Conservation (phyloP, 2,113 vertebrate genomes). For the Cyrtonyx montezumae region DNA sequence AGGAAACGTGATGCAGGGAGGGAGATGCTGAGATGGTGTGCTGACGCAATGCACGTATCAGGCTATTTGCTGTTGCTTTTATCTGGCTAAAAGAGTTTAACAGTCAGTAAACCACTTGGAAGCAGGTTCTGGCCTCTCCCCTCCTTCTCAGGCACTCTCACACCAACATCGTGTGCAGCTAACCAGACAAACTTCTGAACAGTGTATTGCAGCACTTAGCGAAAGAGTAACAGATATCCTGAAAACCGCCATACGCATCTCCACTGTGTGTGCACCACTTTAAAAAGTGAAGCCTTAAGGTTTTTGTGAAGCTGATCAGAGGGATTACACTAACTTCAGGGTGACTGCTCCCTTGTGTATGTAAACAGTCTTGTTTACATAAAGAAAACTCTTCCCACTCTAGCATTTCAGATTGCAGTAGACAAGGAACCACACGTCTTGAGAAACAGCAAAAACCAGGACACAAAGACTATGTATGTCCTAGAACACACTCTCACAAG, state of each 20-base stretch:
- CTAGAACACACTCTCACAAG: not conserved
- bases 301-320: not conserved
- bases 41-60: not conserved
- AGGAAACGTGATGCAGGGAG: slow-evolving; percentile 28
- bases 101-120: slow-evolving; percentile 15
- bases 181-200: not conserved
- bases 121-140: slow-evolving; percentile 25
- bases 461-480: not conserved
- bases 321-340: not conserved
- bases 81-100: slow-evolving; percentile 6
- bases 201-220: not conserved
- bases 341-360: not conserved
- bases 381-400: not conserved
- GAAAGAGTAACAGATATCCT: slow-evolving; percentile 27
- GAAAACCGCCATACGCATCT: not conserved
- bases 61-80: slow-evolving; percentile 41
- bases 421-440: not conserved
- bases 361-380: slow-evolving; percentile 9
- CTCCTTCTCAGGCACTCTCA: slow-evolving; percentile 1
- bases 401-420: not conserved
- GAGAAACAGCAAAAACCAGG: not conserved
- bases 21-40: not conserved
- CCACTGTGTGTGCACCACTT: not conserved
- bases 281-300: not conserved
- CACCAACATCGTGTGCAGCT: not conserved